phyloP scores from a whole-genome alignment of 2,888 invertebrate genomes.

The Epinotia ramella region DNA sequence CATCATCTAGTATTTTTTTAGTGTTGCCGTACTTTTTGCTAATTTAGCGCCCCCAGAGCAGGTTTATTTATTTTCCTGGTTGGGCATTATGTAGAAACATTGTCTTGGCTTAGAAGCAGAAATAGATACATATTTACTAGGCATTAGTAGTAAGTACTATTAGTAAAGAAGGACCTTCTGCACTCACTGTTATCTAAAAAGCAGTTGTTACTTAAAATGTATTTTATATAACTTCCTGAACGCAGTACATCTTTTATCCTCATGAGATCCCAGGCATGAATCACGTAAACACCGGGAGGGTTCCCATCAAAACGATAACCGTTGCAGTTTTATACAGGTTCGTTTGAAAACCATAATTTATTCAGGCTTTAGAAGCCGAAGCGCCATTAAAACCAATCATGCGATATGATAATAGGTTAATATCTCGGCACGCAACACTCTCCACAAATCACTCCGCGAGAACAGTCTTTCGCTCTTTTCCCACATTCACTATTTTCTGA shows the following conservation, averaged over 20 bases:
- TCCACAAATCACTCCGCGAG: constrained; percentile 51
- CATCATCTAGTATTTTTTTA: too few relatives aligned
- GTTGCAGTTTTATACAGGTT: neutral
- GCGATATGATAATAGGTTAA: constrained; percentile 42
- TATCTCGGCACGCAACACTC: constrained; percentile 44
- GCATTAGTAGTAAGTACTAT: too few relatives aligned
- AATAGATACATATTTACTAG: too few relatives aligned
- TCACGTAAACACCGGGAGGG: constrained; percentile 18
- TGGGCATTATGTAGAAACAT: too few relatives aligned
- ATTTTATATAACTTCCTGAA: neutral
- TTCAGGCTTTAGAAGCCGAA: constrained; percentile 33
- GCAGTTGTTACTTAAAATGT: neutral
- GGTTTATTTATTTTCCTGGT: too few relatives aligned
- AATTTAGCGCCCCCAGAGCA: too few relatives aligned
- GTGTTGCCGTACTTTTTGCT: too few relatives aligned
- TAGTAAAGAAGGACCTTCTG: neutral
- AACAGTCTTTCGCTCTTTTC: constrained; percentile 50
- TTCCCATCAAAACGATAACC: constrained; percentile 13
- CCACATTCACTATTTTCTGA: constrained; percentile 53
- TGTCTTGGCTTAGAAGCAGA: too few relatives aligned
- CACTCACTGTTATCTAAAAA: neutral
- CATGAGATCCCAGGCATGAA: constrained; percentile 5
- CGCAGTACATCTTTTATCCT: neutral
- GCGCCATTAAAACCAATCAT: constrained; percentile 42
- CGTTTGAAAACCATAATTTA: constrained; percentile 30